Percentiles rank a stretch among this genome's conserved stretches.
Evolutionary conservation across 23 tunicate genomes (phyloP).

Genomic region (Phallusia fumigata): DNA sequence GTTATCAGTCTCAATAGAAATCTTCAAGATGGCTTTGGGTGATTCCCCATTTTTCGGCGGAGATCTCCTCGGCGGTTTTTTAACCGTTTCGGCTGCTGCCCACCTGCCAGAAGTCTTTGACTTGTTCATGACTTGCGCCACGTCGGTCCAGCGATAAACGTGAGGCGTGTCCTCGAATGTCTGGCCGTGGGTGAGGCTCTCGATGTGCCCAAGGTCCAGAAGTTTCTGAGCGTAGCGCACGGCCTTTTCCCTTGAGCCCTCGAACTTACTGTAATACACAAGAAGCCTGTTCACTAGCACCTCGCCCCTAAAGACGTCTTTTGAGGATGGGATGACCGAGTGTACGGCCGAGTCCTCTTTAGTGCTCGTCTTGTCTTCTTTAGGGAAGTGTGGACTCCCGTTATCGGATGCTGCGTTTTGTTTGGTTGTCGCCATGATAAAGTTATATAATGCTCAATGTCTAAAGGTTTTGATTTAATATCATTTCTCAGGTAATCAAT

Average conservation of each 20-base stretch:
- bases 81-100: neutral
- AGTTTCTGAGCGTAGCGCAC: constrained; percentile 80
- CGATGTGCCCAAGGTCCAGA: constrained; percentile 84
- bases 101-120: constrained; percentile 18
- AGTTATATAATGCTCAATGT: no score
- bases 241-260: constrained; percentile 78
- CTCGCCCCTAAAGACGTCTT: constrained; percentile 75
- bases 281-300: constrained; percentile 72
- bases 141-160: constrained; percentile 84
- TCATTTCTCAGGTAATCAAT: no score
- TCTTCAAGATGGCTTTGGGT: constrained; percentile 52
- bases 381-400: constrained; percentile 34
- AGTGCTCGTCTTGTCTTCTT: neutral
- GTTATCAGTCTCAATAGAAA: constrained; percentile 80
- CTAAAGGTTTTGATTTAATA: no score
- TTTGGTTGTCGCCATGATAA: neutral
- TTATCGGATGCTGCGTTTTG: neutral
- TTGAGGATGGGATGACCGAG: constrained; percentile 18
- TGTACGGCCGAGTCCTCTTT: neutral
- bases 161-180: constrained; percentile 68
- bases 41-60: constrained; percentile 8
- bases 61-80: neutral
- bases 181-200: constrained; percentile 47
- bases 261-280: constrained; percentile 77
- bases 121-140: constrained; percentile 59